phyloP scores from a whole-genome alignment of 1,140 invertebrate genomes.

The Pogonus chalceus region DNA sequence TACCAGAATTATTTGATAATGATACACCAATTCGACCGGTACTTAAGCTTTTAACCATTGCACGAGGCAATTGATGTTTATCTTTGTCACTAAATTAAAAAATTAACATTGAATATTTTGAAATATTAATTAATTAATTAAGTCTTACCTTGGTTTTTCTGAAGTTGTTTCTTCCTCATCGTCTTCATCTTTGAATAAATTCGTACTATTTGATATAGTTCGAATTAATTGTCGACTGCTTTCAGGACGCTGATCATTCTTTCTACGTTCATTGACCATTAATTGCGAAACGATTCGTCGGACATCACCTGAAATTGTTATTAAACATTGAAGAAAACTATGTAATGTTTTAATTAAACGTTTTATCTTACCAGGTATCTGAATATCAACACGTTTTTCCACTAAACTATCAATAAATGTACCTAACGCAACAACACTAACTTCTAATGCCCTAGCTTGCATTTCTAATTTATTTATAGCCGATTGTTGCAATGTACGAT shows the following conservation, averaged over 20 bases:
- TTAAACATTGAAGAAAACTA: constrained; percentile 35
- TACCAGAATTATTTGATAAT: constrained; percentile 17
- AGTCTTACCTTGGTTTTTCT: constrained; percentile 21
- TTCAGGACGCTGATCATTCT: not conserved
- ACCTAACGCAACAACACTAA: constrained; percentile 50
- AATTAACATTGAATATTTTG: no score
- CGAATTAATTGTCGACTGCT: not conserved
- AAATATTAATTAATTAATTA: constrained; percentile 20
- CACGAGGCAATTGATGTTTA: constrained; percentile 8
- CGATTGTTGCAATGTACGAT: constrained; percentile 44
- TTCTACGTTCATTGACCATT: constrained; percentile 15
- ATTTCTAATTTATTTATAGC: constrained; percentile 49
- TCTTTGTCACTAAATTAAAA: no score
- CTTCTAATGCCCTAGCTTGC: constrained; percentile 51
- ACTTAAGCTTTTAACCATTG: constrained; percentile 25
- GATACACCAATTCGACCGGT: constrained; percentile 23
- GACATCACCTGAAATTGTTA: constrained; percentile 55
- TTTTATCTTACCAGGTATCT: no score
- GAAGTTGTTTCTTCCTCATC: constrained; percentile 11
- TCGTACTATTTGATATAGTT: not conserved
- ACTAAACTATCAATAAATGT: constrained; percentile 48
- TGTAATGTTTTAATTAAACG: no score
- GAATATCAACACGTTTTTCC: constrained; percentile 45
- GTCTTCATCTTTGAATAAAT: constrained; percentile 3
- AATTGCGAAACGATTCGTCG: constrained; percentile 50